A percentile compares a stretch with the other conserved stretches of the same genome.
Conservation (phyloP, 2,797 vertebrate species). For the Gymnothorax javanicus region DNA sequence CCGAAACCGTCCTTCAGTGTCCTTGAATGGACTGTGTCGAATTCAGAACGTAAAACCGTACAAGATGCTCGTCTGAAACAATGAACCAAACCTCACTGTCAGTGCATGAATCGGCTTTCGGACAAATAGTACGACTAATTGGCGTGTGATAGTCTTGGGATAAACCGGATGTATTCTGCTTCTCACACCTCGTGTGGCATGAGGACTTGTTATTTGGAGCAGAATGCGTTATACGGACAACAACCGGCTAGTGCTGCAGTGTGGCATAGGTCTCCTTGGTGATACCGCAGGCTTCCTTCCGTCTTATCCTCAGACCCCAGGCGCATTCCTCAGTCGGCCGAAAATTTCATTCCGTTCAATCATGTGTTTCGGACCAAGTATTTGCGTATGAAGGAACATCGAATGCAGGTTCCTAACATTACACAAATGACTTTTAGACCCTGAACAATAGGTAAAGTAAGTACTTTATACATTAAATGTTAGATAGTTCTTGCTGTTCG, state of each 20-base stretch:
- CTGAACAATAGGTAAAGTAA: no score
- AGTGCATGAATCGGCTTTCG: background rate
- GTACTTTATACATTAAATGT: no score
- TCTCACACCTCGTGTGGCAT: constrained; percentile 22
- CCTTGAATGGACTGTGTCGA: background rate
- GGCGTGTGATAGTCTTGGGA: background rate
- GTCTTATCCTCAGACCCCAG: background rate
- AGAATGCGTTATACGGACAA: constrained; percentile 49
- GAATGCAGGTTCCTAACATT: no score
- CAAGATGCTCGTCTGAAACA: background rate
- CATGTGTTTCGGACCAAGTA: no score
- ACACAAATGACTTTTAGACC: no score
- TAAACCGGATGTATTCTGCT: background rate
- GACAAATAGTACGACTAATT: background rate
- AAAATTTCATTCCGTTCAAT: no score
- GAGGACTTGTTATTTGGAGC: constrained; percentile 34
- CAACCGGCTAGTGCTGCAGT: constrained; percentile 43
- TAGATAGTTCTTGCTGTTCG: no score
- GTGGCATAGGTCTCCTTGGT: constrained; percentile 52
- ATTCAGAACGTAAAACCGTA: background rate
- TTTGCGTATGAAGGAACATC: no score
- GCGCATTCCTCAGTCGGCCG: background rate
- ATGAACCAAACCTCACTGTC: background rate
- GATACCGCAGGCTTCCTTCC: constrained; percentile 41
- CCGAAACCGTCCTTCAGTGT: background rate